Evolutionary conservation across 1,140 invertebrate species (phyloP).

Genomic region (Centruroides sculpturatus): DNA sequence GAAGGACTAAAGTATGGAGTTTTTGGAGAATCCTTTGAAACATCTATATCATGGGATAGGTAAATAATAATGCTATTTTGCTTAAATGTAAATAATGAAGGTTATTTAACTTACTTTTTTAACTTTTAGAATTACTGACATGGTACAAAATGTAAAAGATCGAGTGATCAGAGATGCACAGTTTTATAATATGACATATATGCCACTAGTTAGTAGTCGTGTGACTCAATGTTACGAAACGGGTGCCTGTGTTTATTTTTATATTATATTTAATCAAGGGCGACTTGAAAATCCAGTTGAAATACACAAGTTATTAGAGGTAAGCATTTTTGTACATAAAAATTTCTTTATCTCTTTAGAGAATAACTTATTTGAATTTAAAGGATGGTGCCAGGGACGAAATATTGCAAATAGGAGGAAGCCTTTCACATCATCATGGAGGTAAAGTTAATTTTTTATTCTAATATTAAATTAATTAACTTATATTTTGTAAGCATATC

Average conservation of each 20-base stretch:
- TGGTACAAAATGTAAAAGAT: conserved; percentile 54
- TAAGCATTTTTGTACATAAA: conserved; percentile 13
- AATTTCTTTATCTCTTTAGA: too few relatives aligned
- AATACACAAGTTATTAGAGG: conserved; percentile 60
- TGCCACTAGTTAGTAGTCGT: conserved; percentile 53
- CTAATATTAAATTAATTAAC: too few relatives aligned
- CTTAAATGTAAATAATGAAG: too few relatives aligned
- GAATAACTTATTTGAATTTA: conserved; percentile 23
- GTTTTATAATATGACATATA: conserved; percentile 41
- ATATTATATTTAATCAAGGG: conserved; percentile 78
- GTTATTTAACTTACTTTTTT: too few relatives aligned
- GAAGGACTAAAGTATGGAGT: conserved; percentile 74
- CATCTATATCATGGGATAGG: conserved; percentile 88
- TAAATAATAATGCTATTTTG: conserved; percentile 9
- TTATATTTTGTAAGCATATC: too few relatives aligned
- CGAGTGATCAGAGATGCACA: conserved; percentile 50
- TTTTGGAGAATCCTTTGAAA: conserved; percentile 94
- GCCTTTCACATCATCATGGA: conserved; percentile 92
- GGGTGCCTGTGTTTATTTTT: conserved; percentile 96
- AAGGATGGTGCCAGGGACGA: conserved; percentile 75
- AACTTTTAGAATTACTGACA: background rate
- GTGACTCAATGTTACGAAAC: conserved; percentile 95
- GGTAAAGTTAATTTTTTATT: conserved; percentile 1
- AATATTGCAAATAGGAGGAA: conserved; percentile 78
- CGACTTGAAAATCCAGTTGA: conserved; percentile 53